phyloP scores from a whole-genome alignment of 2,888 invertebrate species.

The Caenorhabditis panamensis region DNA sequence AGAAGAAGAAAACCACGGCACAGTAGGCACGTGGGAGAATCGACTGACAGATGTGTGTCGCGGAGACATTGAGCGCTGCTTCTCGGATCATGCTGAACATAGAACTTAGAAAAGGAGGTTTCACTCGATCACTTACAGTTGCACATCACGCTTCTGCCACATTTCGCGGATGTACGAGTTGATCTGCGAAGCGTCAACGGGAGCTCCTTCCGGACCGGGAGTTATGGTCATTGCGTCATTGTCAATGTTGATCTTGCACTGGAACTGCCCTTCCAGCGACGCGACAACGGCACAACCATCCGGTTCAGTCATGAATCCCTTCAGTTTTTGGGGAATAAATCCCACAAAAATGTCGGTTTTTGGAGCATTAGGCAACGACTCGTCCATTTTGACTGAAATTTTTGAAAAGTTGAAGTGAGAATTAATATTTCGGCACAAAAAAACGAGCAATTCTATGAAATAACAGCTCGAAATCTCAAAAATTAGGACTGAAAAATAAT shows the following conservation, averaged over 20 bases:
- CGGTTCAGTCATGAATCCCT: conserved; percentile 46
- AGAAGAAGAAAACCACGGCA: conserved; percentile 55
- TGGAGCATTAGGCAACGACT: background rate
- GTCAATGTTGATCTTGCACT: conserved; percentile 36
- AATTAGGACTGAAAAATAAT: too few species aligned
- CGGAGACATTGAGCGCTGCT: conserved; percentile 51
- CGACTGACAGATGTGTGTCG: conserved; percentile 40
- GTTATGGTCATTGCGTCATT: conserved; percentile 30
- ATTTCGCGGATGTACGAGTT: conserved; percentile 32
- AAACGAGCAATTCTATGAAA: background rate
- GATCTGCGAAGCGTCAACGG: conserved; percentile 25
- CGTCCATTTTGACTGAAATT: conserved; percentile 27
- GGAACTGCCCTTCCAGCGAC: conserved; percentile 43
- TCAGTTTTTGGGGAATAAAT: conserved; percentile 46
- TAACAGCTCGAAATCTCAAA: background rate
- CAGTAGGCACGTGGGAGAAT: conserved; percentile 55
- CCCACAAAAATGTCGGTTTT: conserved; percentile 9
- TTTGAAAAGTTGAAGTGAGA: background rate
- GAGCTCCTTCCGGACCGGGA: background rate
- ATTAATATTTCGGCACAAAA: background rate
- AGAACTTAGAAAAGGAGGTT: background rate
- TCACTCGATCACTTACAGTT: conserved; percentile 19
- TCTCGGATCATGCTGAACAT: conserved; percentile 50
- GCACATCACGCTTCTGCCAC: conserved; percentile 51
- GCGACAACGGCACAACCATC: conserved; percentile 46